Percentiles rank a stretch among this genome's conserved stretches.
phyloP scores from a whole-genome alignment of 2,888 invertebrate species.

The Pandemis corylana region DNA sequence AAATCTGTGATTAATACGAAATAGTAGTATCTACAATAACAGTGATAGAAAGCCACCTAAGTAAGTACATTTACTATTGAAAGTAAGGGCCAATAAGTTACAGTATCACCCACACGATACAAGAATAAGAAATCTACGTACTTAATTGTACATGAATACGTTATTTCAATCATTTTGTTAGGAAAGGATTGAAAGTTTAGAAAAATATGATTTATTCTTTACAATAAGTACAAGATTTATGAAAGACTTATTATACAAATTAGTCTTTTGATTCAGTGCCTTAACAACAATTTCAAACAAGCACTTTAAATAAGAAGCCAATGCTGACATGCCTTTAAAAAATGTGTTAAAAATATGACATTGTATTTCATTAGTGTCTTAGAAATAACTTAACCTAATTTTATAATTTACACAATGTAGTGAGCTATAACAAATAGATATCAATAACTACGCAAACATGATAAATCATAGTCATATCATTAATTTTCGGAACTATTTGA shows the following conservation, averaged over 20 bases:
- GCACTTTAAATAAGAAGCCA: neutral
- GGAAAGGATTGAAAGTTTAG: constrained; percentile 2
- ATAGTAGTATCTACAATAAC: neutral
- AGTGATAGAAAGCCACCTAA: neutral
- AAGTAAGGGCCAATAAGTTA: neutral
- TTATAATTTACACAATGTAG: neutral
- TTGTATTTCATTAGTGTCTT: neutral
- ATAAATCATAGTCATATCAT: neutral
- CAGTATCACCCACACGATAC: neutral
- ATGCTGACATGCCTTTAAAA: constrained; percentile 1
- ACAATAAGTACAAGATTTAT: constrained; percentile 1
- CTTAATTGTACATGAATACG: neutral
- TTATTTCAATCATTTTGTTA: constrained; percentile 1
- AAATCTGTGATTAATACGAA: neutral
- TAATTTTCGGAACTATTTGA: no score
- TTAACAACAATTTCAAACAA: neutral
- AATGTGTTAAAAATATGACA: neutral
- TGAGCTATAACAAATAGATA: neutral
- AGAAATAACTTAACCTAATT: neutral
- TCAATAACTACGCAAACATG: neutral
- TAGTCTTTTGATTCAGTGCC: constrained; percentile 12
- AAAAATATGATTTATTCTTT: constrained; percentile 14
- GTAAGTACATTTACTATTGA: neutral
- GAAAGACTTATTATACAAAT: constrained; percentile 5
- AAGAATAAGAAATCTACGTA: neutral